Conservation (phyloP, 2,113 vertebrate genomes). For the Chaetodon auriga region DNA sequence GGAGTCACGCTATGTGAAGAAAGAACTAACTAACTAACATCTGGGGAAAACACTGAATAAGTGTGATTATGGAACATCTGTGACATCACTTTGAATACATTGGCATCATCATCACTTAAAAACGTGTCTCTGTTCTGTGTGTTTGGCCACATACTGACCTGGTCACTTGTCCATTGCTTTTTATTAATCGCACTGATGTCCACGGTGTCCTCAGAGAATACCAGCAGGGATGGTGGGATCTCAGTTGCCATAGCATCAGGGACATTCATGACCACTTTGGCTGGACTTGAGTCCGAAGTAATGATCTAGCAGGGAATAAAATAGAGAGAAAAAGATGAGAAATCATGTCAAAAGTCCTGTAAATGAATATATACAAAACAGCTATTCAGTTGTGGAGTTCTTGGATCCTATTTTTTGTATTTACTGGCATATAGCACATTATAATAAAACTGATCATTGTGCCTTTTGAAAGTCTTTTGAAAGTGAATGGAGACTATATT, state of each 20-base stretch:
- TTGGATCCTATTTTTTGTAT: background rate
- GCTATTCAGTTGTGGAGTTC: background rate
- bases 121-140: background rate
- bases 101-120: background rate
- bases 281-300: constrained; percentile 43
- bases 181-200: constrained; percentile 39
- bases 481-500: background rate
- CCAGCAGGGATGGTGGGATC: constrained; percentile 44
- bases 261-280: constrained; percentile 48
- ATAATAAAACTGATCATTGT: too few species aligned
- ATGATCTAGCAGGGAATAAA: constrained; percentile 48
- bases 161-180: constrained; percentile 47
- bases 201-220: constrained; percentile 14
- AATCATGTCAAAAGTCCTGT: background rate
- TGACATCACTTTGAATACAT: background rate
- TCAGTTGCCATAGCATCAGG: constrained; percentile 55
- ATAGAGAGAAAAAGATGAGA: constrained; percentile 1
- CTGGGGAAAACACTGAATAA: background rate
- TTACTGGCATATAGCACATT: background rate
- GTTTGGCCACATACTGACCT: constrained; percentile 43
- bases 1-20: background rate
- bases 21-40: background rate
- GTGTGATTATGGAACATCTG: background rate
- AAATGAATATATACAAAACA: background rate
- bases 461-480: background rate